Percentiles rank a stretch among this genome's conserved stretches.
Evolutionary conservation across 2,797 vertebrate genomes (phyloP).

Genomic region (Pseudotriccus pelzelni): DNA sequence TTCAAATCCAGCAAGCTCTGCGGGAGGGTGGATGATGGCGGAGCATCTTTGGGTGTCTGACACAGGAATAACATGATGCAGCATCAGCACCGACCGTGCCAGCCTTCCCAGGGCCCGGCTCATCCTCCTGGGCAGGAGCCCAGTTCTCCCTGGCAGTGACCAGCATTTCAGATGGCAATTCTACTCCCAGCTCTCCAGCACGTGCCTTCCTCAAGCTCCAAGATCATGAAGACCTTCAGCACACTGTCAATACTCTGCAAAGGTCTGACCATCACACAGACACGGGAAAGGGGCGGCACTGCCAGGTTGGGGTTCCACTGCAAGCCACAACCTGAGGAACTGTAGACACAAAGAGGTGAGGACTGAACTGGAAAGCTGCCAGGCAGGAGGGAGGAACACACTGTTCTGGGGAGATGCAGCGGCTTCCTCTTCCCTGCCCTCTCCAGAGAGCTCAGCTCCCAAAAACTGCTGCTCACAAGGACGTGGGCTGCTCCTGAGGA

Average conservation of each 20-base stretch:
- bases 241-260: rapidly evolving
- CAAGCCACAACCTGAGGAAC: not conserved
- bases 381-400: not conserved
- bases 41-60: not conserved
- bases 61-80: rapidly evolving
- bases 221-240: rapidly evolving
- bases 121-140: not conserved
- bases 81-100: rapidly evolving
- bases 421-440: not conserved
- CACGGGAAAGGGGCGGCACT: not conserved
- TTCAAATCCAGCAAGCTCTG: not conserved
- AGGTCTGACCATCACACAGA: not conserved
- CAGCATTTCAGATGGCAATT: not conserved
- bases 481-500: not conserved
- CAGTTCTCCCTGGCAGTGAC: not conserved
- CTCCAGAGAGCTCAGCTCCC: not conserved
- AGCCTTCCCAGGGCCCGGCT: rapidly evolving
- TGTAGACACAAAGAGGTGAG: not conserved
- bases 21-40: rapidly evolving
- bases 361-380: not conserved
- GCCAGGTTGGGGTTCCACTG: rapidly evolving
- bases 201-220: not conserved
- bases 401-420: not conserved
- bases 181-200: not conserved
- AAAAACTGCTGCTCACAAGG: not conserved